These are phyloP conservation scores for Polylopha cassiicola DNA, from an alignment of 2,888 invertebrate species.

Conservation along the genomic window DNA sequence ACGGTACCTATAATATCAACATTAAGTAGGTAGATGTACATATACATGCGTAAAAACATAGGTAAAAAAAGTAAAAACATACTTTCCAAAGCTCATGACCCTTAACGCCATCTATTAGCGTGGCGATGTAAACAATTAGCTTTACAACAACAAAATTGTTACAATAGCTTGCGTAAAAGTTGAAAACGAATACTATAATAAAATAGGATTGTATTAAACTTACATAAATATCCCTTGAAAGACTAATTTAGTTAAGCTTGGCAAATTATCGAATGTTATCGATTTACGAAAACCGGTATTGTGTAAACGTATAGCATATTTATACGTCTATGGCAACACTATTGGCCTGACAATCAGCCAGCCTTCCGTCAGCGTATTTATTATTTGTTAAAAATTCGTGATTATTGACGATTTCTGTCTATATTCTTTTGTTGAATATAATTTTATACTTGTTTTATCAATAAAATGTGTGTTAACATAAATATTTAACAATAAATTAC, in stretches of 20 bases:
- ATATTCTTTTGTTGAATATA: not conserved
- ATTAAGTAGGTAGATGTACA: too few relatives aligned
- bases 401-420: slow-evolving; percentile 6
- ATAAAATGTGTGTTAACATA: slow-evolving; percentile 15
- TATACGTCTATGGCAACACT: slow-evolving; percentile 11
- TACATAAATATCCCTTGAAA: not conserved
- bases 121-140: too few relatives aligned
- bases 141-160: too few relatives aligned
- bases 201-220: not conserved
- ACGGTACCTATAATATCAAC: too few relatives aligned
- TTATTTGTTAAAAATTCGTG: slow-evolving; percentile 18
- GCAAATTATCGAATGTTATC: too few relatives aligned
- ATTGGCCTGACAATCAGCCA: slow-evolving; percentile 21
- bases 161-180: too few relatives aligned
- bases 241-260: too few relatives aligned
- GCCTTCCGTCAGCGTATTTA: slow-evolving; percentile 27
- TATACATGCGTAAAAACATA: too few relatives aligned
- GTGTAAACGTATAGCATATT: too few relatives aligned
- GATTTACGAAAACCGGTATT: too few relatives aligned
- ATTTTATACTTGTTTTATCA: slow-evolving; percentile 2
- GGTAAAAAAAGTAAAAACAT: not conserved
- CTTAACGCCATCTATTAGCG: slow-evolving; percentile 10
- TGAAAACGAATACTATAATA: too few relatives aligned
- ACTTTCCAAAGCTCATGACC: not conserved
- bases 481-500: slow-evolving; percentile 3